phyloP scores from a whole-genome alignment of 2,888 invertebrate species.

The Drosophila meridionalis region DNA sequence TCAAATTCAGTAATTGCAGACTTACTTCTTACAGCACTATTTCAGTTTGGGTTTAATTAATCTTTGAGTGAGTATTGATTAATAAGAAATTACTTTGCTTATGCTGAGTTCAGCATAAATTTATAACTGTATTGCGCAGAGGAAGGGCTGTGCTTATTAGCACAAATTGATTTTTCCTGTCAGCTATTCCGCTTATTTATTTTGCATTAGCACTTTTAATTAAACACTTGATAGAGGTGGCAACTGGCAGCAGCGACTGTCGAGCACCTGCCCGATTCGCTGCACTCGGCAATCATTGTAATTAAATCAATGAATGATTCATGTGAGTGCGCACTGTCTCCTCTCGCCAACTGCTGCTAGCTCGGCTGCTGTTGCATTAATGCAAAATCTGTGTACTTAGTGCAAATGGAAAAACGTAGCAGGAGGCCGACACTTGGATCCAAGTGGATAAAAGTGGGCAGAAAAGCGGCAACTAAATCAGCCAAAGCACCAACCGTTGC shows the following conservation, averaged over 20 bases:
- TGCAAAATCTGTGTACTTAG: slow-evolving; percentile 80
- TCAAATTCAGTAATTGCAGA: no score
- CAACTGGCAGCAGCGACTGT: slow-evolving; percentile 30
- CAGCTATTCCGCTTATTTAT: slow-evolving; percentile 68
- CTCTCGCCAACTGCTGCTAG: slow-evolving; percentile 23
- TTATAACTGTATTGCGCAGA: slow-evolving; percentile 30
- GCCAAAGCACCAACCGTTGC: slow-evolving; percentile 46
- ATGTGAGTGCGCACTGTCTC: slow-evolving; percentile 71
- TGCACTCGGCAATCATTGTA: slow-evolving; percentile 75
- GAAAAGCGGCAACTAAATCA: slow-evolving; percentile 53
- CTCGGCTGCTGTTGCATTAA: slow-evolving; percentile 64
- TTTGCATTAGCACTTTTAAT: slow-evolving; percentile 81
- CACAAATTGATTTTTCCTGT: slow-evolving; percentile 78
- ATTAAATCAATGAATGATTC: slow-evolving; percentile 81
- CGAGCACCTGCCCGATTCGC: slow-evolving; percentile 32
- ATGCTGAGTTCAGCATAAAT: slow-evolving; percentile 35
- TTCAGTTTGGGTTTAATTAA: background rate
- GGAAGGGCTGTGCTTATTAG: slow-evolving; percentile 63
- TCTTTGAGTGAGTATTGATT: slow-evolving; percentile 13
- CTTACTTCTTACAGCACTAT: no score
- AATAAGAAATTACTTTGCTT: slow-evolving; percentile 8
- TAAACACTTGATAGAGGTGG: slow-evolving; percentile 63
- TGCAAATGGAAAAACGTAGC: slow-evolving; percentile 70
- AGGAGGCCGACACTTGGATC: slow-evolving; percentile 45
- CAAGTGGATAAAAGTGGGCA: slow-evolving; percentile 42